phyloP scores from a whole-genome alignment of 1,140 invertebrate genomes.

The Polypedilum pembai region DNA sequence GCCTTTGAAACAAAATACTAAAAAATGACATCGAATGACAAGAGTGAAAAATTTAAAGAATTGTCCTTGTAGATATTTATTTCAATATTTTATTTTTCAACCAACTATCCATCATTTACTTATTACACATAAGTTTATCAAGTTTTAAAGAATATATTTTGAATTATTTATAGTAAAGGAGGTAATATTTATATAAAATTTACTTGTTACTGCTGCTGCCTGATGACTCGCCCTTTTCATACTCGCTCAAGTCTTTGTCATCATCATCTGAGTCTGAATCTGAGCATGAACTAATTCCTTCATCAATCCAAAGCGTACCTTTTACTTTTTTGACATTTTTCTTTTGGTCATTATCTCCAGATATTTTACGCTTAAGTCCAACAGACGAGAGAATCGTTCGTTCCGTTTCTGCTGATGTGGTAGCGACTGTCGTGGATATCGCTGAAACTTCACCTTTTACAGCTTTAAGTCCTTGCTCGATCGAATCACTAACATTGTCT shows the following conservation, averaged over 20 bases:
- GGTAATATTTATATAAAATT: neutral
- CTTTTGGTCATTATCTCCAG: constrained; percentile 2
- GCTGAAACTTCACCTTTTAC: neutral
- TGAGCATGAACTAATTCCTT: constrained; percentile 36
- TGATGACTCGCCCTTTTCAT: constrained; percentile 28
- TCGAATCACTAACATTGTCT: constrained; percentile 72
- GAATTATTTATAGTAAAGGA: no score
- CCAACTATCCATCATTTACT: no score
- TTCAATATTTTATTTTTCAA: neutral
- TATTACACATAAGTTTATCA: no score
- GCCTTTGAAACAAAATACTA: neutral
- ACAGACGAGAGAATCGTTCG: neutral
- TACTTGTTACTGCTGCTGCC: neutral
- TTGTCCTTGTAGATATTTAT: neutral
- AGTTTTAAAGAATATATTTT: no score
- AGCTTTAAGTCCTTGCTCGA: constrained; percentile 61
- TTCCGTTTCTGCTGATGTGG: neutral
- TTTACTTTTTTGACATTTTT: constrained; percentile 36
- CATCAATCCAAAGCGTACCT: constrained; percentile 38
- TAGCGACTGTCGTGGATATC: no score
- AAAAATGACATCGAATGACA: neutral
- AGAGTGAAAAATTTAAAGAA: neutral
- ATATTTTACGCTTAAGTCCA: constrained; percentile 25
- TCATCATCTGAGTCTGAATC: constrained; percentile 33
- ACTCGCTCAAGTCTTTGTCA: constrained; percentile 31